These are phyloP conservation scores for Subacronicta megacephala DNA, from an alignment of 2,888 invertebrate genomes.

Conservation along the genomic window DNA sequence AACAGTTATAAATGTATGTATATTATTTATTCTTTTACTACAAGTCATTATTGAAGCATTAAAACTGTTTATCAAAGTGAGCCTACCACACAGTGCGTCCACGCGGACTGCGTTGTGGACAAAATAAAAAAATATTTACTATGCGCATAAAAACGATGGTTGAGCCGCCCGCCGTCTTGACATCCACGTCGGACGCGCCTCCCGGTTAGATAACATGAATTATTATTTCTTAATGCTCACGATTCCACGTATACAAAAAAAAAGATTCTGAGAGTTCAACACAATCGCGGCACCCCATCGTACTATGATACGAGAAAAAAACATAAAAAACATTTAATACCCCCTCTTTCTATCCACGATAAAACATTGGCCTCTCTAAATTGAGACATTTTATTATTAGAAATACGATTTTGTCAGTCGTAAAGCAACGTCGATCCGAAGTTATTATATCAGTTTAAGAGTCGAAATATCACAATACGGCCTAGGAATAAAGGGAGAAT, in stretches of 20 bases:
- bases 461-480: constrained; percentile 78
- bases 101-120: constrained; percentile 38
- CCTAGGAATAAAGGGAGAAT: constrained; percentile 61
- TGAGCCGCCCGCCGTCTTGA: constrained; percentile 53
- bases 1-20: constrained; percentile 21
- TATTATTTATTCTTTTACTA: constrained; percentile 13
- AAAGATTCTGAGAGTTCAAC: constrained; percentile 42
- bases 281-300: constrained; percentile 70
- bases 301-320: constrained; percentile 75
- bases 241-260: constrained; percentile 63
- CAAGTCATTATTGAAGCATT: constrained; percentile 39
- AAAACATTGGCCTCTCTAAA: constrained; percentile 85
- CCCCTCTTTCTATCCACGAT: constrained; percentile 80
- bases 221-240: constrained; percentile 73
- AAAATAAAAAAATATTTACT: constrained; percentile 66
- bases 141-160: constrained; percentile 67
- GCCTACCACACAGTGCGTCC: constrained; percentile 46
- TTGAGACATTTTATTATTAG: constrained; percentile 89
- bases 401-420: constrained; percentile 87
- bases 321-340: constrained; percentile 78
- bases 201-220: constrained; percentile 75
- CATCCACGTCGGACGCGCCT: constrained; percentile 66
- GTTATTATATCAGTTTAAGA: constrained; percentile 86
- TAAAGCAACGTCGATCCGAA: constrained; percentile 79
- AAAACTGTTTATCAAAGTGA: constrained; percentile 34